Base-by-base conservation (phyloP, 2,797 vertebrate species). In the Bradypodion ventrale region DNA sequence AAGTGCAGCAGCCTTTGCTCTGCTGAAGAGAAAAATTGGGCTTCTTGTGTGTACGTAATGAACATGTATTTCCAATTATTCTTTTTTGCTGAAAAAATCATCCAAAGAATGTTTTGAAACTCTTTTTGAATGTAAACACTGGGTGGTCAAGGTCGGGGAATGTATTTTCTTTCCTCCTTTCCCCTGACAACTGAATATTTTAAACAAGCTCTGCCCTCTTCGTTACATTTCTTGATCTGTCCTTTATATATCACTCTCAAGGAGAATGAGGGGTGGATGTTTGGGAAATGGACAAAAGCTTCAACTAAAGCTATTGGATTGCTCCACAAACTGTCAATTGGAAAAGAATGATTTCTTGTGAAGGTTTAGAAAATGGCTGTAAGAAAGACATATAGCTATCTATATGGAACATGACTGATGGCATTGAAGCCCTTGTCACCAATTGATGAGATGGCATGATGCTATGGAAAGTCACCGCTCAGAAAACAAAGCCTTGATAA, bases 71-170 rank as follows among this genome's bases (percentile, higher is more conserved):
- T 88, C 89, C 91, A 90, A 56, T 19, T 0, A 0, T 84, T 83
- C 82, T 90, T 93, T 92, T 83, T 84, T 85, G 92, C 70, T 81
- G 81, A 90, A 92, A 90, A 92, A 90, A 90, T 86, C 87, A 93
- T 83, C 59, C 89, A 87, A 37, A 46, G 84, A 92, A 87, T 89
- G 84, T 87, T 89, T 90, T 93, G 89, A 88, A 90, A 89, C 89
- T 87, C 88, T 84, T 92, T 93, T 80, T 83, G 82, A 92, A 76
- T 49, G 32, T 92, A 92, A 94, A 92, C 86, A 90, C 88, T 91
- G 89, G 89, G 90, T 89, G 90, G 92, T 90, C 91, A 89, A 91
- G 89, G 88, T 92, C 89, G 90, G 69, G 91, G 88, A 91, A 89
- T 91, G 88, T 89, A 89, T 84, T 89, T 93, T 92, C 92, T 88